phyloP scores from a whole-genome alignment of 2,113 vertebrate species.

The Plecturocebus donacophilus region DNA sequence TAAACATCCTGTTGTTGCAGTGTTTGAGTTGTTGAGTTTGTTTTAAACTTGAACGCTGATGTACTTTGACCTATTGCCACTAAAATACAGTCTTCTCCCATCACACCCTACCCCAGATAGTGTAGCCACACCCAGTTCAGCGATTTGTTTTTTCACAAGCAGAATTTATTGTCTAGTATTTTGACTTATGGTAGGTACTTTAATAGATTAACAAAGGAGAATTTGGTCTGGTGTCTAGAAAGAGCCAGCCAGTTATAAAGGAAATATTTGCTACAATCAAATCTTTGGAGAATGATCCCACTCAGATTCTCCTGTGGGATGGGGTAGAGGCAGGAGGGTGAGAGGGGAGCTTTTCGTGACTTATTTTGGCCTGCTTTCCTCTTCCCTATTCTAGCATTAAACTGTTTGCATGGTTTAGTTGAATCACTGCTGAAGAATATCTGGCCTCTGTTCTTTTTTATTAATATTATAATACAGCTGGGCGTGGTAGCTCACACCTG shows the following conservation, averaged over 20 bases:
- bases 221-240: conserved; percentile 3
- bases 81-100: not conserved
- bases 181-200: conserved; percentile 6
- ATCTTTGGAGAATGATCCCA: not conserved
- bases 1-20: not conserved
- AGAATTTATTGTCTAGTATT: conserved; percentile 20
- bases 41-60: conserved; percentile 53
- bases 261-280: not conserved
- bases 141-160: conserved; percentile 27
- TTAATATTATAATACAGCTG: not conserved
- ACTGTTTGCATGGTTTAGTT: not conserved
- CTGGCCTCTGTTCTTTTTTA: not conserved
- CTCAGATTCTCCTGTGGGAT: not conserved
- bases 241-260: not conserved
- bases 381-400: not conserved
- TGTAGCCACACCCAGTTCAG: not conserved
- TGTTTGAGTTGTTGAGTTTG: conserved; percentile 32
- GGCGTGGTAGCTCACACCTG: no score
- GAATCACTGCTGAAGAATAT: not conserved
- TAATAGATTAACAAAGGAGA: not conserved
- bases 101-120: not conserved
- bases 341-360: not conserved
- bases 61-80: conserved; percentile 18
- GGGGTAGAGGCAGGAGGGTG: not conserved
- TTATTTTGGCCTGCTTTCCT: not conserved